Conservation (phyloP, 2,888 invertebrate species). For the Oasisia sp. region DNA sequence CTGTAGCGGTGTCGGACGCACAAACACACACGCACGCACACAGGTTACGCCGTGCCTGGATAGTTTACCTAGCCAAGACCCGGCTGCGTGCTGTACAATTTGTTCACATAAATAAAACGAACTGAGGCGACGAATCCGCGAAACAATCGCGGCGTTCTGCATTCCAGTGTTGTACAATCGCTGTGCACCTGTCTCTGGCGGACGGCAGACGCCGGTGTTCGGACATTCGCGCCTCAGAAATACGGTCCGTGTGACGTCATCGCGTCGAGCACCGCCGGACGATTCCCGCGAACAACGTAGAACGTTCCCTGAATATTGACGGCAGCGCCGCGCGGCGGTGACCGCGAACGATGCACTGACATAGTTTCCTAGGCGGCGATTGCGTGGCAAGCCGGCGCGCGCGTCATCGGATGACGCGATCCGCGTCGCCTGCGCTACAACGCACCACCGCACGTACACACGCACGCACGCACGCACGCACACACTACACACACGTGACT, state of each 20-base stretch:
- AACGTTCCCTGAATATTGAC: conserved; percentile 1
- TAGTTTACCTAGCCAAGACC: not conserved
- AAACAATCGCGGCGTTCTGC: not conserved
- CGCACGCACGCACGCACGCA: conserved; percentile 8
- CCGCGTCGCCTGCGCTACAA: not conserved
- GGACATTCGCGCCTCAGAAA: not conserved
- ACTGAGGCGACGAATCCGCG: not conserved
- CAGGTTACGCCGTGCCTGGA: not conserved
- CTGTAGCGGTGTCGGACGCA: not conserved
- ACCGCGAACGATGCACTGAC: conserved; percentile 8
- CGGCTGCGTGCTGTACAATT: not conserved
- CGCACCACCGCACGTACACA: not conserved
- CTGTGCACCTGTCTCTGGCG: not conserved
- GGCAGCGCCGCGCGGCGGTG: not conserved
- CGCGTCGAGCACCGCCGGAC: not conserved
- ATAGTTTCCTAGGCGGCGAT: not conserved
- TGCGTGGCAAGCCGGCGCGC: not conserved
- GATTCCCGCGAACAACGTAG: not conserved
- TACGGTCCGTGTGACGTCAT: not conserved
- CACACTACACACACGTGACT: not conserved
- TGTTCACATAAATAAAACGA: not conserved
- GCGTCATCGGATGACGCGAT: not conserved
- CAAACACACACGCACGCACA: not conserved
- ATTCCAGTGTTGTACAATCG: not conserved
- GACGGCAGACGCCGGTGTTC: not conserved